Evolutionary conservation across 2,888 invertebrate species (phyloP).

Genomic region (Amblyjoppa proteus): DNA sequence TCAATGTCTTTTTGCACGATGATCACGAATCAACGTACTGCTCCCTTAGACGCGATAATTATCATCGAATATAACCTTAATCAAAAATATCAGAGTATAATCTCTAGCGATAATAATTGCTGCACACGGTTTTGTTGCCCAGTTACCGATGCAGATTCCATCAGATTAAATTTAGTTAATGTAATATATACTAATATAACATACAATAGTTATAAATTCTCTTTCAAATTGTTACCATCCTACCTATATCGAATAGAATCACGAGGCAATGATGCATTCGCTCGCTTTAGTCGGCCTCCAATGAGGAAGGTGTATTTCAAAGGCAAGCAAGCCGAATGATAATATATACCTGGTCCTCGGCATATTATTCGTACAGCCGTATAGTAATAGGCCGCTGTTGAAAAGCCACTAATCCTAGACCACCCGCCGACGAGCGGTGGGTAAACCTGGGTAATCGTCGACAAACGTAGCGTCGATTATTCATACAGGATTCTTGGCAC

Average conservation of each 20-base stretch:
- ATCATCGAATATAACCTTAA: constrained; percentile 4
- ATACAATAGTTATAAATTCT: too few relatives aligned
- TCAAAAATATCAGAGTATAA: not conserved
- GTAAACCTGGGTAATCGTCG: constrained; percentile 68
- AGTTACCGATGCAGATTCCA: not conserved
- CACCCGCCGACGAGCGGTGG: constrained; percentile 68
- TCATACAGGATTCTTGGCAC: constrained; percentile 67
- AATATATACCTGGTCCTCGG: constrained; percentile 16
- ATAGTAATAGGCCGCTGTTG: constrained; percentile 24
- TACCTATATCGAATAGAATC: not conserved
- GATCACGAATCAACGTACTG: too few relatives aligned
- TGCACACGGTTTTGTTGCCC: not conserved
- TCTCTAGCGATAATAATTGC: constrained; percentile 8
- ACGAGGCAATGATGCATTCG: not conserved
- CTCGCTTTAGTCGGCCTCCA: not conserved
- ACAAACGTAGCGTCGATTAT: constrained; percentile 68
- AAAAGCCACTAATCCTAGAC: constrained; percentile 49
- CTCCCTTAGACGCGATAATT: not conserved
- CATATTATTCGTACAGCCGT: constrained; percentile 35
- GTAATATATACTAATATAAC: not conserved
- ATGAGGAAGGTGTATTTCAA: constrained; percentile 16
- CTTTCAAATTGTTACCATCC: not conserved
- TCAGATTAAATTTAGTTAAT: too few relatives aligned
- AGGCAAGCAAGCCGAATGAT: constrained; percentile 48
- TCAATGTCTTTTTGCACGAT: too few relatives aligned